phyloP scores from a whole-genome alignment of 2,888 invertebrate genomes.

The Leptinotarsa juncta region DNA sequence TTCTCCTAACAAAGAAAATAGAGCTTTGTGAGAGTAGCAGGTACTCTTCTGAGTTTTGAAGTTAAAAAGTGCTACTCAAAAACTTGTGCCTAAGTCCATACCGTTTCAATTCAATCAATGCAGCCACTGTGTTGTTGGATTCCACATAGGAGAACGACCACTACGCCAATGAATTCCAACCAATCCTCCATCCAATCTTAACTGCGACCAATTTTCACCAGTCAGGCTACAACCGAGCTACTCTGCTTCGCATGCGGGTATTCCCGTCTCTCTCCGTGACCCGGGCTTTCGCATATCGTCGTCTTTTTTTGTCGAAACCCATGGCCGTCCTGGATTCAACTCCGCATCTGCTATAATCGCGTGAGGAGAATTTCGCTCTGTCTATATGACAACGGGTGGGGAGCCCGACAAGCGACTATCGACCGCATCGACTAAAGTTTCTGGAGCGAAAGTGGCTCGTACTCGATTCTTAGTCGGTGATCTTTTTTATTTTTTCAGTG shows the following conservation, averaged over 20 bases:
- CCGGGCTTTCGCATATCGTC: constrained; percentile 23
- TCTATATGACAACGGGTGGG: constrained; percentile 30
- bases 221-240: constrained; percentile 31
- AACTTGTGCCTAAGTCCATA: background rate
- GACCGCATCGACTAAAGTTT: constrained; percentile 1
- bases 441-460: constrained; percentile 10
- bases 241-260: constrained; percentile 34
- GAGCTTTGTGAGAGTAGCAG: too few species aligned
- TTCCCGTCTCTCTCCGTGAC: constrained; percentile 29
- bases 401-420: constrained; percentile 22
- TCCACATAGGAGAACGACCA: background rate
- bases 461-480: constrained; percentile 29
- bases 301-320: constrained; percentile 32
- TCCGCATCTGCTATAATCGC: constrained; percentile 40
- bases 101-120: background rate
- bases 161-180: constrained; percentile 35
- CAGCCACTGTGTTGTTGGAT: constrained; percentile 1
- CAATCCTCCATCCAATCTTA: constrained; percentile 32
- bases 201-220: constrained; percentile 32
- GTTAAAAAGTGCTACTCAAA: background rate
- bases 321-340: constrained; percentile 34
- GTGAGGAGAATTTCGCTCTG: constrained; percentile 32
- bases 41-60: background rate
- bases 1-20: too few species aligned
- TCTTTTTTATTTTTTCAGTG: constrained; percentile 32